phyloP scores from a whole-genome alignment of 2,797 vertebrate genomes.

The Falco peregrinus region DNA sequence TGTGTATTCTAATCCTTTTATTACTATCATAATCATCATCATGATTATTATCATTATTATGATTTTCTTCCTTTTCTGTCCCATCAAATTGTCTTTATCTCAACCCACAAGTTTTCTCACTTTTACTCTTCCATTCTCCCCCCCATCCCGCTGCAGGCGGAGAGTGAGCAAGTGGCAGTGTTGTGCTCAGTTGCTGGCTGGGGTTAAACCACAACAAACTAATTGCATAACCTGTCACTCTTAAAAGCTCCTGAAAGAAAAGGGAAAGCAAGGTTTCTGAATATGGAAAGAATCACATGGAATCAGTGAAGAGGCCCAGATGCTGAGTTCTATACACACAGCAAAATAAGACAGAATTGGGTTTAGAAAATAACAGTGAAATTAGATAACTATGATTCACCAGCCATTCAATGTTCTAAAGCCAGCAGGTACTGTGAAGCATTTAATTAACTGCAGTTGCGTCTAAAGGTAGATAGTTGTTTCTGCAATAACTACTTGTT shows the following conservation, averaged over 20 bases:
- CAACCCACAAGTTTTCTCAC: no score
- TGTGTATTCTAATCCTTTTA: no score
- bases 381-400: slow-evolving; percentile 12
- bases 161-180: no score
- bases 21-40: no score
- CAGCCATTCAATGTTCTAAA: not conserved
- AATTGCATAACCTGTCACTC: not conserved
- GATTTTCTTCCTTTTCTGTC: no score
- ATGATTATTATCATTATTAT: no score
- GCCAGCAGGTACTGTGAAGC: not conserved
- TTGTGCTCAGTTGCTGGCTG: no score
- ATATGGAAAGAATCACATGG: not conserved
- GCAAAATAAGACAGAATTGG: slow-evolving; percentile 23
- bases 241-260: not conserved
- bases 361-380: slow-evolving; percentile 24
- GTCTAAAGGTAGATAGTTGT: not conserved
- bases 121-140: no score
- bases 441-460: slow-evolving; percentile 10
- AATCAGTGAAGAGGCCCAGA: not conserved
- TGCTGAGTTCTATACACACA: not conserved
- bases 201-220: not conserved
- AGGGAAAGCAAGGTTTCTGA: not conserved
- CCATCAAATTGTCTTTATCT: no score
- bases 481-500: not conserved
- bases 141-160: no score